These are phyloP conservation scores for Bombylius discolor DNA, from an alignment of 2,888 invertebrate species.

Conservation along the genomic window DNA sequence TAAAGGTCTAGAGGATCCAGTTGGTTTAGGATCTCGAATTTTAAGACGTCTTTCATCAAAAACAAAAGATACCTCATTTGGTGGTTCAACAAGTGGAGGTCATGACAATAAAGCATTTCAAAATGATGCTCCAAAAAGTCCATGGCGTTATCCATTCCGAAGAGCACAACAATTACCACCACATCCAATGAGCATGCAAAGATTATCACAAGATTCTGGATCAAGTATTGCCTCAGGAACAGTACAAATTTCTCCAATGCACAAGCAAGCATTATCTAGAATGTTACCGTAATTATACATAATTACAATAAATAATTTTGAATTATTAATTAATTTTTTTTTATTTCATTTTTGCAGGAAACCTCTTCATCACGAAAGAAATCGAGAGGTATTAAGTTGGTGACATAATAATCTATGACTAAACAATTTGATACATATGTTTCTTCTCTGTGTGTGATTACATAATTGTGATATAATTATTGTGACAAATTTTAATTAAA, in stretches of 20 bases:
- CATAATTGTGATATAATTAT: no score
- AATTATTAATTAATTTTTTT: background rate
- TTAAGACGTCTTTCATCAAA: conserved; percentile 60
- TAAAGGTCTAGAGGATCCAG: conserved; percentile 46
- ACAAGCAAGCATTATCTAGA: conserved; percentile 32
- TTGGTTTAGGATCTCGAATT: conserved; percentile 52
- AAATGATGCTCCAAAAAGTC: conserved; percentile 52
- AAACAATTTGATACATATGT: no score
- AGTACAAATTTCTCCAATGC: conserved; percentile 35
- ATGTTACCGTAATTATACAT: conserved; percentile 32
- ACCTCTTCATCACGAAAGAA: conserved; percentile 31
- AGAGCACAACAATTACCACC: conserved; percentile 27
- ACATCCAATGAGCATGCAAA: conserved; percentile 39
- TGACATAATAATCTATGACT: conserved; percentile 15
- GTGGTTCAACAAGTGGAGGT: conserved; percentile 37
- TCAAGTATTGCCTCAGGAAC: conserved; percentile 45
- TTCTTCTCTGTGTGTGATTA: no score
- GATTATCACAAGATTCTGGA: conserved; percentile 44
- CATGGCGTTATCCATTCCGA: conserved; percentile 57
- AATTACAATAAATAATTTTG: no score
- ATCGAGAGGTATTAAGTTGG: conserved; percentile 34
- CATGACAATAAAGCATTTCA: conserved; percentile 59
- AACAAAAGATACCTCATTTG: conserved; percentile 43
- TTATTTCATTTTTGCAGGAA: conserved; percentile 20
- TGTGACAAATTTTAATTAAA: no score